These are phyloP conservation scores for Ahaetulla prasina DNA, from an alignment of 2,113 vertebrate genomes.

Conservation along the genomic window DNA sequence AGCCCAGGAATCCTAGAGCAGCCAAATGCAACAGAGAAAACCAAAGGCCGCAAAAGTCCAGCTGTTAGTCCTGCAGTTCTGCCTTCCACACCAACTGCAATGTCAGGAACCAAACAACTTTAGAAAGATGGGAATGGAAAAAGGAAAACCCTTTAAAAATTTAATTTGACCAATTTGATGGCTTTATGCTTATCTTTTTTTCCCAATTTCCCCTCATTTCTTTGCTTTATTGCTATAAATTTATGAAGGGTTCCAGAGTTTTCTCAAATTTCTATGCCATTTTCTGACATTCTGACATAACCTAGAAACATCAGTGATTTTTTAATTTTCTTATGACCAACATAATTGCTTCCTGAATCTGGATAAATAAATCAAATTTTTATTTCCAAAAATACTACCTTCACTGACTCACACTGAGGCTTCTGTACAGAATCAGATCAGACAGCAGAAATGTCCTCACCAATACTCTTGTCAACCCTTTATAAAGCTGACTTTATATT, in stretches of 20 bases:
- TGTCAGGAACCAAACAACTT: neutral
- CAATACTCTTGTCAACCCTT: rapidly evolving
- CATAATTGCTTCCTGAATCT: neutral
- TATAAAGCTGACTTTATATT: neutral
- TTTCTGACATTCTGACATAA: neutral
- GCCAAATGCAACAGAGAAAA: neutral
- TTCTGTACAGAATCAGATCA: neutral
- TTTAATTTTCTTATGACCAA: neutral
- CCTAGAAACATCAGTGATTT: neutral
- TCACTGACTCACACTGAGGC: neutral
- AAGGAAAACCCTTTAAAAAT: neutral
- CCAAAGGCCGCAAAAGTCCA: neutral
- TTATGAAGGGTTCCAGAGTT: neutral
- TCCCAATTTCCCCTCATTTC: too few relatives aligned
- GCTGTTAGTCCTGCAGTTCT: neutral
- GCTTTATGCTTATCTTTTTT: neutral
- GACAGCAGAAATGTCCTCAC: neutral
- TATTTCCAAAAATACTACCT: neutral
- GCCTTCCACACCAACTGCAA: neutral
- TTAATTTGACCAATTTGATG: neutral
- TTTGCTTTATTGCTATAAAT: neutral
- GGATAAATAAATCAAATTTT: neutral
- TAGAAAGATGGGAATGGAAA: neutral
- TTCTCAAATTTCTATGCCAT: neutral
- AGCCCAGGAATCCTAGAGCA: neutral